These are phyloP conservation scores for Ephialtes manifestator DNA, from an alignment of 2,888 invertebrate genomes.

Conservation along the genomic window DNA sequence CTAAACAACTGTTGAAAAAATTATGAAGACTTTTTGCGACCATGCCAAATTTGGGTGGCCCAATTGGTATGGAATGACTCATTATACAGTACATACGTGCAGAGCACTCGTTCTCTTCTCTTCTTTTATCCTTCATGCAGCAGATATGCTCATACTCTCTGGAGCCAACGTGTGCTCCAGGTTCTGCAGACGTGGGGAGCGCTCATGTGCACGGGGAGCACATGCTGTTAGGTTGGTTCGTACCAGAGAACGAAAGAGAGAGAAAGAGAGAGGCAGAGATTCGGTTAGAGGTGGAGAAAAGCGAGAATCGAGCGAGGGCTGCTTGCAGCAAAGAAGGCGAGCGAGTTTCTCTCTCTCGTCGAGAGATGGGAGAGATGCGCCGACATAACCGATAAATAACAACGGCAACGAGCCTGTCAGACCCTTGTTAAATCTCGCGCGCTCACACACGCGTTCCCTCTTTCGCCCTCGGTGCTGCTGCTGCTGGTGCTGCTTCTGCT, in stretches of 20 bases:
- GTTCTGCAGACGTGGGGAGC: constrained; percentile 1
- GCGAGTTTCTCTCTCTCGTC: constrained; percentile 76
- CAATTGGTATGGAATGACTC: too few species aligned
- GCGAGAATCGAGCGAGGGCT: constrained; percentile 50
- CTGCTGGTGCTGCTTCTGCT: constrained; percentile 24
- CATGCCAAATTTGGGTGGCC: too few species aligned
- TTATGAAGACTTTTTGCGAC: too few species aligned
- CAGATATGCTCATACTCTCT: background rate
- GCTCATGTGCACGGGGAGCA: constrained; percentile 14
- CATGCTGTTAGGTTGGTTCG: background rate
- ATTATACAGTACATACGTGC: constrained; percentile 23
- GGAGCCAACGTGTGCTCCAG: constrained; percentile 69
- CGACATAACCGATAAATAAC: constrained; percentile 86
- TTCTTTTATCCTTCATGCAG: background rate
- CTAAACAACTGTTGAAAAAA: too few species aligned
- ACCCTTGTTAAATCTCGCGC: constrained; percentile 83
- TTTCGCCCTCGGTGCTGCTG: constrained; percentile 72
- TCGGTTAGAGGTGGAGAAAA: constrained; percentile 58
- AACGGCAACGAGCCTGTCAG: constrained; percentile 86
- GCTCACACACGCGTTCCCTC: constrained; percentile 69
- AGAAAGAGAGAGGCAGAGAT: constrained; percentile 33
- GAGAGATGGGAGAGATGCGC: constrained; percentile 84
- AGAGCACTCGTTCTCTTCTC: constrained; percentile 24
- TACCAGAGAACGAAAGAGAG: constrained; percentile 6
- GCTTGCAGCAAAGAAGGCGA: constrained; percentile 42